Evolutionary conservation across 2,888 invertebrate genomes (phyloP).

Genomic region (Drosophila demipolita): DNA sequence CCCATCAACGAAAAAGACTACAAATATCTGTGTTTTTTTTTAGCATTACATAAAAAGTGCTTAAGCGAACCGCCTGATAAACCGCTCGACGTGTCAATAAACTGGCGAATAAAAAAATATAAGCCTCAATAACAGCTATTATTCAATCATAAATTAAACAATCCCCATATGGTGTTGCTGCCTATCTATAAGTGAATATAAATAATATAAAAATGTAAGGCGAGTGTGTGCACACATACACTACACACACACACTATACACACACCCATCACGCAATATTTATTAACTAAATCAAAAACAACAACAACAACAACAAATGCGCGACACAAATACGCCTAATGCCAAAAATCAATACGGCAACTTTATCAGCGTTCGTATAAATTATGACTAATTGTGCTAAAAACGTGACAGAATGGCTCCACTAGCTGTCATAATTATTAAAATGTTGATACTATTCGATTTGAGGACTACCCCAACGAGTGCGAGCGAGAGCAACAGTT

Average conservation of each 20-base stretch:
- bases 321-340: conserved; percentile 68
- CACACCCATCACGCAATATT: conserved; percentile 40
- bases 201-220: conserved; percentile 26
- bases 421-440: conserved; percentile 63
- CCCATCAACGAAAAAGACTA: conserved; percentile 18
- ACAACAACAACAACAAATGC: conserved; percentile 34
- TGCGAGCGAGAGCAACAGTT: not conserved
- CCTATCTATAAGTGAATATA: conserved; percentile 38
- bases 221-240: not conserved
- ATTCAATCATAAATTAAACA: conserved; percentile 69
- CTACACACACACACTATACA: not conserved
- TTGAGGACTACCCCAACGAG: conserved; percentile 43
- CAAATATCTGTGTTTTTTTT: conserved; percentile 12
- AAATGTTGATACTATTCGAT: conserved; percentile 44
- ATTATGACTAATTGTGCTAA: conserved; percentile 82
- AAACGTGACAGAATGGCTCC: conserved; percentile 67
- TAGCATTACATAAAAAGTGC: not conserved
- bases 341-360: conserved; percentile 72
- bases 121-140: conserved; percentile 60
- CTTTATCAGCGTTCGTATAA: conserved; percentile 71
- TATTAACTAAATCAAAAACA: conserved; percentile 74
- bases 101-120: conserved; percentile 22
- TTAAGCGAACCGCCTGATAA: not conserved
- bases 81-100: conserved; percentile 25
- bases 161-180: conserved; percentile 57